phyloP scores from a whole-genome alignment of 2,888 invertebrate genomes.

The Strigamia crassipes region DNA sequence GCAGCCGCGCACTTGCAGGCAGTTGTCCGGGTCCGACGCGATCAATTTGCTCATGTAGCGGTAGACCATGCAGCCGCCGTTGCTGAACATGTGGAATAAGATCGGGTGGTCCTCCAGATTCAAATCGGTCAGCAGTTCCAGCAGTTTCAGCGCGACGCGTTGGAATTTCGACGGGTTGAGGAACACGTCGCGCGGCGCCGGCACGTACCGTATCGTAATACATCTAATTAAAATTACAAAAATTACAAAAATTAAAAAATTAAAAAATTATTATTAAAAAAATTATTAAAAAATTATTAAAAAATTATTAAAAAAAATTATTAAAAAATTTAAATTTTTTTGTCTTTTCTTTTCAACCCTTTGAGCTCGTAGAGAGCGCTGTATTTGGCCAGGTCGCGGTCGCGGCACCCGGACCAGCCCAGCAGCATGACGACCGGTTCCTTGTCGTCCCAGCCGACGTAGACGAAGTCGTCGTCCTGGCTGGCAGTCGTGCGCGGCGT shows the following conservation, averaged over 20 bases:
- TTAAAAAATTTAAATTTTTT: no score
- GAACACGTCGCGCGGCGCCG: constrained; percentile 70
- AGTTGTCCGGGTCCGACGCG: constrained; percentile 18
- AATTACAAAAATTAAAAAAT: background rate
- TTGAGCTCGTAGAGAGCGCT: constrained; percentile 76
- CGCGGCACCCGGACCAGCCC: constrained; percentile 81
- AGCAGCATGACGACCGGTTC: constrained; percentile 73
- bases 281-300: no score
- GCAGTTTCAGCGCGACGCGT: constrained; percentile 67
- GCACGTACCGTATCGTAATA: constrained; percentile 73
- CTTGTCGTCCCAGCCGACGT: constrained; percentile 65
- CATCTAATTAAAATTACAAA: no score
- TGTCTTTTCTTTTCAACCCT: no score
- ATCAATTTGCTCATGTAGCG: constrained; percentile 68
- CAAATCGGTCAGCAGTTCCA: constrained; percentile 69
- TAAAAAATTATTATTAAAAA: background rate
- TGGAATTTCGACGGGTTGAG: constrained; percentile 68
- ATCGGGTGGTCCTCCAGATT: constrained; percentile 72
- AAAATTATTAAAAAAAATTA: no score
- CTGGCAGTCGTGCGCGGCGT: constrained; percentile 3
- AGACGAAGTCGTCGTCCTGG: constrained; percentile 57
- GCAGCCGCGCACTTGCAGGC: constrained; percentile 64
- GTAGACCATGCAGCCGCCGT: constrained; percentile 75
- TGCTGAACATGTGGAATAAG: constrained; percentile 76
- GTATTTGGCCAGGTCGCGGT: constrained; percentile 77